A percentile compares a stretch with the other conserved stretches of the same genome.
Conservation (phyloP, 2,113 vertebrate species). For the Hyaena hyaena region DNA sequence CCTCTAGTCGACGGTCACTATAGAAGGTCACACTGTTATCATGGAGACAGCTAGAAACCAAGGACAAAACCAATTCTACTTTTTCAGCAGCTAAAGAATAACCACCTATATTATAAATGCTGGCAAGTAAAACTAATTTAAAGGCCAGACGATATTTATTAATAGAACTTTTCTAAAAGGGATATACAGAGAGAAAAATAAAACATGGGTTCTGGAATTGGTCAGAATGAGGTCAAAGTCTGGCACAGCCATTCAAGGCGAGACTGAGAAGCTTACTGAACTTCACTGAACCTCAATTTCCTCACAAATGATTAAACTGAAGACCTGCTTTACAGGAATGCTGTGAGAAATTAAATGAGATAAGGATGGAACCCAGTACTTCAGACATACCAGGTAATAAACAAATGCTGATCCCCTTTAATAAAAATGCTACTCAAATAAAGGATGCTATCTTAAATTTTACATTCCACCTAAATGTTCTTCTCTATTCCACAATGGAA, state of each 20-base stretch:
- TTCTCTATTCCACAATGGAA: neutral
- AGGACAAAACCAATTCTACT: neutral
- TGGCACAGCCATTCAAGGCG: neutral
- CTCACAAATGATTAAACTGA: neutral
- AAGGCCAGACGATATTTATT: neutral
- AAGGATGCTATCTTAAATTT: neutral
- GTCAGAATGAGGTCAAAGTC: neutral
- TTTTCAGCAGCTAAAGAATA: neutral
- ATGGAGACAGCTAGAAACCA: neutral
- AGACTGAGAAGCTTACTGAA: neutral
- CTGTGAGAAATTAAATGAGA: neutral
- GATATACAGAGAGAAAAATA: neutral
- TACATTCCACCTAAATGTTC: neutral
- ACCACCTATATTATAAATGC: neutral
- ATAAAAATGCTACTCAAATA: neutral
- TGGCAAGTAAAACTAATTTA: neutral
- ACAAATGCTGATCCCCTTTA: neutral
- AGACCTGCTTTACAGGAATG: conserved; percentile 6
- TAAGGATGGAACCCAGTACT: neutral
- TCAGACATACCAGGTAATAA: neutral
- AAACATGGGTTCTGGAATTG: neutral
- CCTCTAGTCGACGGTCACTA: neutral
- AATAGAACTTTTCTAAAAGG: conserved; percentile 33
- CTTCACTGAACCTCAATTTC: neutral
- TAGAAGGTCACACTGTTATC: neutral